A percentile compares a stretch with the other conserved stretches of the same genome.
phyloP scores from a whole-genome alignment of 2,888 invertebrate genomes.

The Panopea generosa region DNA sequence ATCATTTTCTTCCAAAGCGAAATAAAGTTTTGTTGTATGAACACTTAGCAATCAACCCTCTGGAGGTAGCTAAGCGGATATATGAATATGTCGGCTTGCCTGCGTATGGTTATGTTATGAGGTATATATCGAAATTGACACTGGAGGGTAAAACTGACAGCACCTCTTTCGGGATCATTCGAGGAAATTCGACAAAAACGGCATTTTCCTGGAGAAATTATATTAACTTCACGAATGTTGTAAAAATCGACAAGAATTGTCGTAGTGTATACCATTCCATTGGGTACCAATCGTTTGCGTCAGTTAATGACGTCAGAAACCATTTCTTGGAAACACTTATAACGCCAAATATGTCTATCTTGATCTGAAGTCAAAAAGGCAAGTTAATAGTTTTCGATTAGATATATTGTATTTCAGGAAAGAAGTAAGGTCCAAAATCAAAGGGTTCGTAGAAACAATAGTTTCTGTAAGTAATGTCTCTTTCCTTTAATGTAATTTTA shows the following conservation, averaged over 20 bases:
- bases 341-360: constrained; percentile 18
- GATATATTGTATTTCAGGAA: too few relatives aligned
- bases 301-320: constrained; percentile 15
- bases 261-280: constrained; percentile 32
- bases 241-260: constrained; percentile 47
- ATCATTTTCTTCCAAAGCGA: constrained; percentile 22
- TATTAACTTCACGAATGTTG: constrained; percentile 18
- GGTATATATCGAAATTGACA: constrained; percentile 46
- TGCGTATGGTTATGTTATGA: constrained; percentile 11
- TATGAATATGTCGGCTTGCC: constrained; percentile 33
- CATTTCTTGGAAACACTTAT: constrained; percentile 20
- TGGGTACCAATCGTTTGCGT: constrained; percentile 39
- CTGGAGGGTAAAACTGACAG: constrained; percentile 21
- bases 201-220: constrained; percentile 50
- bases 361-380: constrained; percentile 24
- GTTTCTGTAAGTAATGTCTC: too few relatives aligned
- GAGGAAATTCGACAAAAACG: constrained; percentile 48
- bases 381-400: too few relatives aligned
- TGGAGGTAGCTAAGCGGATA: constrained; percentile 32
- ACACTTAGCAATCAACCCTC: constrained; percentile 48
- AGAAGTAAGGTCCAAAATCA: too few relatives aligned
- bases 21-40: constrained; percentile 48
- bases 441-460: too few relatives aligned
- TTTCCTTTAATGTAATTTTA: too few relatives aligned
- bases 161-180: constrained; percentile 25